Percentiles rank a stretch among this genome's conserved stretches.
Evolutionary conservation across 2,888 invertebrate genomes (phyloP).

Genomic region (Metellina segmentata): DNA sequence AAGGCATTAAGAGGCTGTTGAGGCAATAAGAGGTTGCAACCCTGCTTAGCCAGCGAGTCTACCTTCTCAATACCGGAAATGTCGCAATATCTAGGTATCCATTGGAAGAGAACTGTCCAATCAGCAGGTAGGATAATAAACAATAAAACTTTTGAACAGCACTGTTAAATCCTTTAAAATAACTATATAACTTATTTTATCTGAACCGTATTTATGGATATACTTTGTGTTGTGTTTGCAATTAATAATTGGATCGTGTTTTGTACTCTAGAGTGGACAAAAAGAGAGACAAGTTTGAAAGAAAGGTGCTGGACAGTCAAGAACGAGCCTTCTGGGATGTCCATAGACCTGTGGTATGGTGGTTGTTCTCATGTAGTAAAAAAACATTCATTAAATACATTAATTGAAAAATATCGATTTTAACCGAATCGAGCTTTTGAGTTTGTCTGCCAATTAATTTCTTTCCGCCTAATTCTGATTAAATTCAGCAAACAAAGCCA

Average conservation of each 20-base stretch:
- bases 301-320: slow-evolving; percentile 99
- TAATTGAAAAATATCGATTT: neutral
- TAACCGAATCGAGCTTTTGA: neutral
- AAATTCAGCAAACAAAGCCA: neutral
- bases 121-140: too few species aligned
- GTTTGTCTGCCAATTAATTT: neutral
- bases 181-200: neutral
- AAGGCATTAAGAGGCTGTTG: too few species aligned
- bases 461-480: neutral
- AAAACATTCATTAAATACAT: neutral
- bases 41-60: too few species aligned
- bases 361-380: neutral
- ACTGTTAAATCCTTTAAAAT: neutral
- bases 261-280: slow-evolving; percentile 89
- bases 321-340: slow-evolving; percentile 99
- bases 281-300: slow-evolving; percentile 97
- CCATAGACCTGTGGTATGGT: slow-evolving; percentile 95
- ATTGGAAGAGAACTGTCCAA: too few species aligned
- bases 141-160: too few species aligned
- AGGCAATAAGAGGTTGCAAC: too few species aligned
- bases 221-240: too few species aligned
- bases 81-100: too few species aligned
- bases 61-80: too few species aligned
- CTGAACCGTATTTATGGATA: neutral
- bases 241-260: neutral